phyloP scores from a whole-genome alignment of 1,140 invertebrate species.

The Phocides pigmalion region DNA sequence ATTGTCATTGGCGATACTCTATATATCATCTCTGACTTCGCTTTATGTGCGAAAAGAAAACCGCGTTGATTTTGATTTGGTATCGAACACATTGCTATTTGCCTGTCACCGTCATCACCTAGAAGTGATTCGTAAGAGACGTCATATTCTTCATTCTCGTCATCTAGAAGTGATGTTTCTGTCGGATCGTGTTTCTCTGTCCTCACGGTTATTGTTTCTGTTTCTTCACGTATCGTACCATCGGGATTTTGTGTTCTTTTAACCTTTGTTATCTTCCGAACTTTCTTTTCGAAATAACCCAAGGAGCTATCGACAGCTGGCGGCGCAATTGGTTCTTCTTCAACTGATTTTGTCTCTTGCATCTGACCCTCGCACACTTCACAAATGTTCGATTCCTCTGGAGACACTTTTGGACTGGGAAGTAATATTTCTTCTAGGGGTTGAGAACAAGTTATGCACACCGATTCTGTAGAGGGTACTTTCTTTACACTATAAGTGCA shows the following conservation, averaged over 20 bases:
- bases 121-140: constrained; percentile 34
- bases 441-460: constrained; percentile 36
- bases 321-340: background rate
- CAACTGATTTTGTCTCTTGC: constrained; percentile 14
- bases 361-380: constrained; percentile 17
- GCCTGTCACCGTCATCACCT: constrained; percentile 37
- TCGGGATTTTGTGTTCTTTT: constrained; percentile 47
- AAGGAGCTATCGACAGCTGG: constrained; percentile 31
- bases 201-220: constrained; percentile 46
- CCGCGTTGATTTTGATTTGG: constrained; percentile 31
- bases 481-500: constrained; percentile 22
- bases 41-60: constrained; percentile 24
- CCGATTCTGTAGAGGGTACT: constrained; percentile 9
- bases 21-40: constrained; percentile 33
- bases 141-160: constrained; percentile 38
- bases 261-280: constrained; percentile 47
- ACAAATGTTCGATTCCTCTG: constrained; percentile 25
- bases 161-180: constrained; percentile 29
- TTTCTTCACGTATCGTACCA: constrained; percentile 53
- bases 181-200: constrained; percentile 47
- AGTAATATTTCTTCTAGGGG: constrained; percentile 22
- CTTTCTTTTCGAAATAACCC: constrained; percentile 50
- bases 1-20: constrained; percentile 11
- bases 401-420: constrained; percentile 8
- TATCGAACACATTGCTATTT: constrained; percentile 34